A percentile compares a stretch with the other conserved stretches of the same genome.
These are phyloP conservation scores for Drosophila kanapiae DNA, from an alignment of 1,140 invertebrate species.

Conservation along the genomic window DNA sequence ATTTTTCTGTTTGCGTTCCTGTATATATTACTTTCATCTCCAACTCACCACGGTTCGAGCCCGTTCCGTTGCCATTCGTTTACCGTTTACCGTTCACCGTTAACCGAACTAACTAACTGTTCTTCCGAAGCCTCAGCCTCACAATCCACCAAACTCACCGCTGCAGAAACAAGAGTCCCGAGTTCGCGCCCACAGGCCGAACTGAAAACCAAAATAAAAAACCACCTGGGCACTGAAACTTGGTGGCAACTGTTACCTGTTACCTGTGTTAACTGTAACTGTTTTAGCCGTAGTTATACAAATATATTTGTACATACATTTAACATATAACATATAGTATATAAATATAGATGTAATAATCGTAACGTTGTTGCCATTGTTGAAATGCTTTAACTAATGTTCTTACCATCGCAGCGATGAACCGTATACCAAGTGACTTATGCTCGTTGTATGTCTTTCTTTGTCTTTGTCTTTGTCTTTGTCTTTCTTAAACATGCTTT, in stretches of 20 bases:
- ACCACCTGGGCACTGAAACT: conserved; percentile 14
- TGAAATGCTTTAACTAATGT: conserved; percentile 42
- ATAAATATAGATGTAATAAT: not conserved
- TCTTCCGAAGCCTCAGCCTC: conserved; percentile 48
- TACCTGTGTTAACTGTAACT: conserved; percentile 7
- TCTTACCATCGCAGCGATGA: conserved; percentile 38
- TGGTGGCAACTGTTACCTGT: conserved; percentile 14
- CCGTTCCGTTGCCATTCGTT: conserved; percentile 25
- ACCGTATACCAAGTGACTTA: conserved; percentile 74
- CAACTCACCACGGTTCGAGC: conserved; percentile 23
- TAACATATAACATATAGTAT: not conserved
- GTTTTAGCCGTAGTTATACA: not conserved
- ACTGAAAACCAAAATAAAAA: not conserved
- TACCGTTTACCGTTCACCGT: conserved; percentile 14
- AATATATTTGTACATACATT: not conserved
- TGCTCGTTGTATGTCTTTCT: conserved; percentile 85
- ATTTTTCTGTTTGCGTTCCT: conserved; percentile 13
- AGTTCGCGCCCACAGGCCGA: conserved; percentile 19
- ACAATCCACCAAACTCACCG: conserved; percentile 43
- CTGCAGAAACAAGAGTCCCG: conserved; percentile 26
- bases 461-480: conserved; percentile 61
- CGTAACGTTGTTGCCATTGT: conserved; percentile 16
- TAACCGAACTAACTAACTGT: conserved; percentile 47
- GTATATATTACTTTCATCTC: conserved; percentile 2
- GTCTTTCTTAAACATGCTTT: conserved; percentile 75